Percentiles rank a stretch among this genome's conserved stretches.
Evolutionary conservation across 2,113 vertebrate genomes (phyloP).

Genomic region (Lophotis ruficrista): DNA sequence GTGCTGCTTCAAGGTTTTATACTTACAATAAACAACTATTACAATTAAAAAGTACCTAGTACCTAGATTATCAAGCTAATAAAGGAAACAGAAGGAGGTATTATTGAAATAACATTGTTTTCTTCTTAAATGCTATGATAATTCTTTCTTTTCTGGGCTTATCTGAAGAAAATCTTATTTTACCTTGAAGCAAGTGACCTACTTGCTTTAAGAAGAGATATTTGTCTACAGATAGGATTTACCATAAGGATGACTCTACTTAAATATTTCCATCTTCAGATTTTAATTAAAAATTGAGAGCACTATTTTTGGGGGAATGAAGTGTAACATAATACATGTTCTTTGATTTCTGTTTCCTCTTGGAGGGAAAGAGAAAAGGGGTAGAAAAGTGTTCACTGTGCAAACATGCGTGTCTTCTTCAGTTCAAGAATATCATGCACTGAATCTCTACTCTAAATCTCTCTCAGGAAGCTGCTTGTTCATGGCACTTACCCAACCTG

Average conservation of each 20-base stretch:
- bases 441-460: conserved; percentile 28
- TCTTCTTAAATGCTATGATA: not conserved
- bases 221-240: not conserved
- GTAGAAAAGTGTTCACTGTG: not conserved
- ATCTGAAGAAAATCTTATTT: conserved; percentile 41
- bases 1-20: not conserved
- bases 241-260: not conserved
- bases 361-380: not conserved
- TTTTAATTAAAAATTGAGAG: conserved; percentile 28
- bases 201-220: conserved; percentile 18
- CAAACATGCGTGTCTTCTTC: not conserved
- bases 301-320: not conserved
- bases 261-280: not conserved
- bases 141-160: conserved; percentile 38
- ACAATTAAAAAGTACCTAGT: not conserved
- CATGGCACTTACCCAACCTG: conserved; percentile 69
- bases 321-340: not conserved
- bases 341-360: not conserved
- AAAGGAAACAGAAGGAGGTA: not conserved
- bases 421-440: not conserved
- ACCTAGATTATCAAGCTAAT: not conserved
- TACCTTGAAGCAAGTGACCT: not conserved
- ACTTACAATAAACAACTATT: not conserved
- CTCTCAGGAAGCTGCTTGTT: conserved; percentile 59
- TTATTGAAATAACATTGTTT: conserved; percentile 3